A percentile compares a stretch with the other conserved stretches of the same genome.
Evolutionary conservation across 2,888 invertebrate genomes (phyloP).

Genomic region (Ferrisia virgata): DNA sequence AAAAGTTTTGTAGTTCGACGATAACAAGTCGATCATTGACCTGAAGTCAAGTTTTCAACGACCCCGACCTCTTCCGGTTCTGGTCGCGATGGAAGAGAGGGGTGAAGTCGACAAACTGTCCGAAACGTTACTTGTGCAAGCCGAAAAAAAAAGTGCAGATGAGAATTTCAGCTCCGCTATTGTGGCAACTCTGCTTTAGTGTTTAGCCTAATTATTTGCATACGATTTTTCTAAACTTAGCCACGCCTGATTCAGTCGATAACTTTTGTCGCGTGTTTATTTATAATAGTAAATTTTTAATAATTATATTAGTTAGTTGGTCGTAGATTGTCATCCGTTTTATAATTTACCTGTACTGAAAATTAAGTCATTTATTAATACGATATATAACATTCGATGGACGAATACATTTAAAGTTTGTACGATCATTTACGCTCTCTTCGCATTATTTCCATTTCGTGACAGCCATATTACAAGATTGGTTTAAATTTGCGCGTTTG

Average conservation of each 20-base stretch:
- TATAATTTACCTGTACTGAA: neutral
- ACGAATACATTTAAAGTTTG: neutral
- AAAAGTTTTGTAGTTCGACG: too few species aligned
- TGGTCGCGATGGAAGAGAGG: too few species aligned
- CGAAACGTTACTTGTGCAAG: neutral
- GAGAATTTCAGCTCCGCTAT: neutral
- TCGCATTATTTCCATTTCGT: neutral
- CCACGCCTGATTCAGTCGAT: constrained; percentile 17
- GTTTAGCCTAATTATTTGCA: constrained; percentile 2
- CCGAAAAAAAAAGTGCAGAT: neutral
- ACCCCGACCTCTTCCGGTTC: too few species aligned
- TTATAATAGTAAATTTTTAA: constrained; percentile 32
- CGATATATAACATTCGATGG: neutral
- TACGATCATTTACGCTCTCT: neutral
- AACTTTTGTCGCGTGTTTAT: constrained; percentile 44
- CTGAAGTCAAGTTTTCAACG: too few species aligned
- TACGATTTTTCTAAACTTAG: constrained; percentile 14
- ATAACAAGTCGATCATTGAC: too few species aligned
- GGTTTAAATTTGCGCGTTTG: constrained; percentile 4
- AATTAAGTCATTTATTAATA: neutral
- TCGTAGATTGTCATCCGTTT: neutral
- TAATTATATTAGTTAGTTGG: neutral
- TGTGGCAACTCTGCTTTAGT: neutral
- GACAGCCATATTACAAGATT: constrained; percentile 14
- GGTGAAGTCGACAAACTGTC: too few species aligned